Evolutionary conservation across 2,797 vertebrate species (phyloP).

Genomic region (Pterois miles): DNA sequence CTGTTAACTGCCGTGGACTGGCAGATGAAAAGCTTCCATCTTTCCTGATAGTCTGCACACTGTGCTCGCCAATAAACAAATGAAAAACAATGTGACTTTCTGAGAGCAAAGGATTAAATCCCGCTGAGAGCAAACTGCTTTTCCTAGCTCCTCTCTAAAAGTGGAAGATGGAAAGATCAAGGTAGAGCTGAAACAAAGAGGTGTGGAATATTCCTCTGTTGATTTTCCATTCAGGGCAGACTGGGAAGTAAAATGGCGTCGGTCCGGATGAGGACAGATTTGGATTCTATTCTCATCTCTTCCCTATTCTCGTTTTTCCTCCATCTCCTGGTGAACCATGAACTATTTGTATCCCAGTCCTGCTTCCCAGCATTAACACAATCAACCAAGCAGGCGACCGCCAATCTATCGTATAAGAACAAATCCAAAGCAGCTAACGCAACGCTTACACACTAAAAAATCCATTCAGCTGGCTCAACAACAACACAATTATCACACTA

Average conservation of each 20-base stretch:
- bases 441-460: background rate
- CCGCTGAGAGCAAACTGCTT: constrained; percentile 13
- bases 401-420: background rate
- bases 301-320: constrained; percentile 24
- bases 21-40: constrained; percentile 8
- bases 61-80: constrained; percentile 9
- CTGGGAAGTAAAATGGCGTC: constrained; percentile 38
- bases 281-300: constrained; percentile 45
- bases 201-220: constrained; percentile 52
- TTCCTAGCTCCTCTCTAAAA: constrained; percentile 38
- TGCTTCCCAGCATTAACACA: constrained; percentile 3
- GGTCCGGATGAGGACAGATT: background rate
- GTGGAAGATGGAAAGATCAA: constrained; percentile 34
- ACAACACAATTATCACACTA: background rate
- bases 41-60: background rate
- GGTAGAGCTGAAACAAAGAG: constrained; percentile 19
- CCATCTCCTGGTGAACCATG: background rate
- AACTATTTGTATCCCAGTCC: background rate
- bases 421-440: background rate
- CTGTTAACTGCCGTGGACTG: constrained; percentile 7
- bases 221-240: constrained; percentile 48
- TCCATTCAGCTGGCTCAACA: background rate
- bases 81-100: constrained; percentile 19
- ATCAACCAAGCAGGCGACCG: constrained; percentile 1
- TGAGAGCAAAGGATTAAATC: background rate